Base-by-base conservation (phyloP, 2,113 vertebrate genomes). In the Leucosticte australis region DNA sequence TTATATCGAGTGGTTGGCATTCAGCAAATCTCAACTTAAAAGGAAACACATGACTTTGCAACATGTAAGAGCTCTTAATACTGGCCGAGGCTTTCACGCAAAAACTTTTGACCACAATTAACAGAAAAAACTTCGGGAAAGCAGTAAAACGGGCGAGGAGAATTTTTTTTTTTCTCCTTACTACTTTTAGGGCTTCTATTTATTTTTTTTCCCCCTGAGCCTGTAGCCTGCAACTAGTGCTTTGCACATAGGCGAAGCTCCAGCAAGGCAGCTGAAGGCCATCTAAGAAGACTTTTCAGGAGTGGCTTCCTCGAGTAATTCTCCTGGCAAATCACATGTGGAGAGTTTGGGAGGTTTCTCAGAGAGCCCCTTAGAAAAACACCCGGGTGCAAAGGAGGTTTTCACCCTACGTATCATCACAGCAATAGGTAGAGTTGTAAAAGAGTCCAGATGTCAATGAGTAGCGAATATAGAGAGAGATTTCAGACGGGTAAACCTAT, bases 41-140 rank as follows among this genome's bases (percentile, higher is more conserved):
- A 97, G 96, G 95, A 97, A 97, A 94, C 92, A 91, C 93, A 97
- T 95, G 44, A 71, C 95, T 93, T 87, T 37, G 94, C 84, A 95
- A 89, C 90, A 55, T 55, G 87, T 65, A 94, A 91, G 78, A 70
- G 85, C 52, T 46, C 71, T 91, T 96, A 77, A 94, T 62, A 14
- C 87, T 37, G 69, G 77, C 78, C 91, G 68, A 91, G 67, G n/a
- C 46, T 94, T 95, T 90, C 59, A 26, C 84, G 94, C 78, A 92
- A 94, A 97, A 89, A 92, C 92, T 97, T 95, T 87, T 85, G 94
- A 96, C 95, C 97, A 95, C 89, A n/a, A 89, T 94, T 90, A 91
- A 87, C 89, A 95, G 55, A 50, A 89, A 96, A 90, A 92, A 91
- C 75, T 78, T 64, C 11, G 65, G 86, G 46, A 78, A 57, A 87